phyloP scores from a whole-genome alignment of 2,113 vertebrate species.

The Merops nubicus region DNA sequence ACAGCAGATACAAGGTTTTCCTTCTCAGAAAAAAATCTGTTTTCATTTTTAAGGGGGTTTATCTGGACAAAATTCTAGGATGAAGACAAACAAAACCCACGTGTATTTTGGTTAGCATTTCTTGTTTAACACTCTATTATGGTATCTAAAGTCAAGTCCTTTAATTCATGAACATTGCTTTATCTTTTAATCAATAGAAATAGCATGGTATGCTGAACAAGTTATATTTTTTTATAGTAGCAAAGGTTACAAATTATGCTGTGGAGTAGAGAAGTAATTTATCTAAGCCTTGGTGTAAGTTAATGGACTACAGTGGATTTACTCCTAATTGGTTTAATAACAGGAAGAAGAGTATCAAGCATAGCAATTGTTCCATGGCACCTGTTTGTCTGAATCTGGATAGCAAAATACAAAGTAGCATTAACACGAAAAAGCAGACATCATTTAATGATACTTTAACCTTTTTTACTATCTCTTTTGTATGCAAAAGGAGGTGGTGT shows the following conservation, averaged over 20 bases:
- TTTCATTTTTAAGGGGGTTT: background rate
- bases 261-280: background rate
- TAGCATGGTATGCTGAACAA: background rate
- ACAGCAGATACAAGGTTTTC: background rate
- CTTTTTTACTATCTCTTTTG: background rate
- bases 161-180: background rate
- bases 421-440: background rate
- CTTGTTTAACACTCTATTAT: background rate
- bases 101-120: background rate
- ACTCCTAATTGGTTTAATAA: background rate
- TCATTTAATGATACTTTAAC: background rate
- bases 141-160: background rate
- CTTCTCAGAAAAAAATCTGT: background rate
- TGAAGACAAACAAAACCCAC: background rate
- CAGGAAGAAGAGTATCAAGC: background rate
- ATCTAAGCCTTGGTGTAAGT: background rate
- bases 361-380: background rate
- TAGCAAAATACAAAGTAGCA: background rate
- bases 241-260: background rate
- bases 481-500: background rate
- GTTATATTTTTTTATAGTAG: background rate
- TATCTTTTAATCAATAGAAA: background rate
- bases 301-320: background rate
- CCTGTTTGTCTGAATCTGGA: background rate
- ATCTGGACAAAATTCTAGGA: background rate